Evolutionary conservation across 2,797 vertebrate genomes (phyloP).

Genomic region (Mastacembelus armatus): DNA sequence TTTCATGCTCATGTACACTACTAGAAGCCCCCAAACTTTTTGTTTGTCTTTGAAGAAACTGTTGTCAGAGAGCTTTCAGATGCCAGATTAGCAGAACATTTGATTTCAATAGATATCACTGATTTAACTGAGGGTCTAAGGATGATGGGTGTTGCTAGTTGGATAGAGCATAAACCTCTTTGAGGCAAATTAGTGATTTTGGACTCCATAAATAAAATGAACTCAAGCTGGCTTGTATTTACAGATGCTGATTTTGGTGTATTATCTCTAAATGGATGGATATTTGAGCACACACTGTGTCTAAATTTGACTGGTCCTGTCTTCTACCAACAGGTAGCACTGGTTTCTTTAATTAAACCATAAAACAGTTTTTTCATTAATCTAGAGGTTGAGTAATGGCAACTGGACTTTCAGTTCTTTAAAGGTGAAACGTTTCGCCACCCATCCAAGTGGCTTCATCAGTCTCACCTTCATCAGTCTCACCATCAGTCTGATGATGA

Average conservation of each 20-base stretch:
- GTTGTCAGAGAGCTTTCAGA: slow-evolving; percentile 28
- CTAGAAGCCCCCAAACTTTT: slow-evolving; percentile 26
- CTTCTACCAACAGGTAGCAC: background rate
- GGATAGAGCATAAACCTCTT: background rate
- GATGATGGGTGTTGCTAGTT: background rate
- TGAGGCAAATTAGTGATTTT: background rate
- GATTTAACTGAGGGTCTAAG: slow-evolving; percentile 8
- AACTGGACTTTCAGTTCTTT: too few relatives aligned
- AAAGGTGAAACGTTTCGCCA: too few relatives aligned
- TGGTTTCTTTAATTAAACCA: background rate
- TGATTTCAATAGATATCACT: slow-evolving; percentile 20
- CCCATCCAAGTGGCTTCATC: too few relatives aligned
- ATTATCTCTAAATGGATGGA: slow-evolving; percentile 5
- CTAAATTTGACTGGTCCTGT: background rate
- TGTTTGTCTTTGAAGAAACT: slow-evolving; percentile 35
- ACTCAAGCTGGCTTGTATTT: background rate
- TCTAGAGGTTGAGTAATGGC: too few relatives aligned
- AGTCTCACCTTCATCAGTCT: too few relatives aligned
- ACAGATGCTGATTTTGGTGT: background rate
- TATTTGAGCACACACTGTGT: background rate
- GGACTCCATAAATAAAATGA: background rate
- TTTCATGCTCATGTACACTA: slow-evolving; percentile 22
- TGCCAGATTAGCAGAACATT: slow-evolving; percentile 21
- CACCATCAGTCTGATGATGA: too few relatives aligned
- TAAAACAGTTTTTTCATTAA: too few relatives aligned